phyloP scores from a whole-genome alignment of 2,888 invertebrate genomes.

The Villa cingulata region DNA sequence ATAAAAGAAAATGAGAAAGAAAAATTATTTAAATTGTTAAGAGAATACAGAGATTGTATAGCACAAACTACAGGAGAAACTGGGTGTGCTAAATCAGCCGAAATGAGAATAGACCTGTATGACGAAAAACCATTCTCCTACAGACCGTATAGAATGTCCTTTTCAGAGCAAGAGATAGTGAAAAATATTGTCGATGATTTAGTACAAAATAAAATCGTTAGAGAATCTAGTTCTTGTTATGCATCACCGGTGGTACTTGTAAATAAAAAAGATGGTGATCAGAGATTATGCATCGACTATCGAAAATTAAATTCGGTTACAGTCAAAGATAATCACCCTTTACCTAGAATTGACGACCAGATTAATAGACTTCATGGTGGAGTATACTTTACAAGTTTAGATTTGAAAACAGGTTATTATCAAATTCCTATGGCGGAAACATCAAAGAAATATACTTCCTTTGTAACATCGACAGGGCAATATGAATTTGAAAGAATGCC shows the following conservation, averaged over 20 bases:
- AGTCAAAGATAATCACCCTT: conserved; percentile 21
- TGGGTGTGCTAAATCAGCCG: conserved; percentile 3
- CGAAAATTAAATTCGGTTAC: conserved; percentile 20
- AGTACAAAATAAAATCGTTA: background rate
- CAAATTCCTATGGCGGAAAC: conserved; percentile 17
- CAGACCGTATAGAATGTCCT: too few species aligned
- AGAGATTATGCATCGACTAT: background rate
- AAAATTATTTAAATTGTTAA: background rate
- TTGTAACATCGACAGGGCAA: conserved; percentile 16
- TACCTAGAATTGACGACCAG: conserved; percentile 23
- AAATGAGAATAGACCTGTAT: conserved; percentile 17
- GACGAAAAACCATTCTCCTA: conserved; percentile 1
- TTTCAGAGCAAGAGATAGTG: background rate
- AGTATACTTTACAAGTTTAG: conserved; percentile 19
- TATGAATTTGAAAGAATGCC: conserved; percentile 21
- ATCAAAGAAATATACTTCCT: conserved; percentile 16
- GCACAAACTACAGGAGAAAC: conserved; percentile 1
- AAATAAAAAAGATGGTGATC: background rate
- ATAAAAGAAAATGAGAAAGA: background rate
- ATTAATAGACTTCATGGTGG: conserved; percentile 18
- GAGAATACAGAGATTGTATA: background rate
- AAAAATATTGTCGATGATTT: background rate
- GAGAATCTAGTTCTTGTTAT: background rate
- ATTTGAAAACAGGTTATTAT: conserved; percentile 17
- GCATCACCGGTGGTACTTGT: too few species aligned